phyloP scores from a whole-genome alignment of 2,888 invertebrate species.

The Agonopterix alstromeriana region DNA sequence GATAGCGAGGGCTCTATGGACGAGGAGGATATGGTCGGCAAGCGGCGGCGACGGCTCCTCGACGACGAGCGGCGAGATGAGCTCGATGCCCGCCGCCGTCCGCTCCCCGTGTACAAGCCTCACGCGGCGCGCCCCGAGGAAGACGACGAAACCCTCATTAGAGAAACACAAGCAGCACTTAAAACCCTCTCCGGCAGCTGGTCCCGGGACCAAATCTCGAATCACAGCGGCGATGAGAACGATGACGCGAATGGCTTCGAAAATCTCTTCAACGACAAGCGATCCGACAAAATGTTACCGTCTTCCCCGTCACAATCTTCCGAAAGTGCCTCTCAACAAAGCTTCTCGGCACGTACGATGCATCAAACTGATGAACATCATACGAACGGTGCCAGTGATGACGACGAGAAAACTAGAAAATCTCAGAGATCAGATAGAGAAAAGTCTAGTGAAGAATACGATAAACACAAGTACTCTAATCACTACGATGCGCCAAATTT shows the following conservation, averaged over 20 bases:
- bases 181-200: constrained; percentile 92
- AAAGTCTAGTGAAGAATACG: constrained; percentile 51
- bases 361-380: constrained; percentile 37
- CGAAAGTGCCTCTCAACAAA: constrained; percentile 79
- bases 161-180: constrained; percentile 92
- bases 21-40: constrained; percentile 55
- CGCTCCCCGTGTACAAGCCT: constrained; percentile 46
- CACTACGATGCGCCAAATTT: constrained; percentile 85
- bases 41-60: constrained; percentile 64
- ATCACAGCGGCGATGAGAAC: constrained; percentile 81
- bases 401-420: constrained; percentile 32
- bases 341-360: constrained; percentile 69
- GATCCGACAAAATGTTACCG: constrained; percentile 80
- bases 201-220: constrained; percentile 81
- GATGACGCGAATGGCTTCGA: constrained; percentile 90
- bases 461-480: constrained; percentile 68
- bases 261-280: constrained; percentile 89
- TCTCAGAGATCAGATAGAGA: constrained; percentile 42
- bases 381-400: constrained; percentile 36
- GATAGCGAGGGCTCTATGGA: constrained; percentile 60
- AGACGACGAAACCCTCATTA: constrained; percentile 89
- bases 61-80: constrained; percentile 61
- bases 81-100: constrained; percentile 36
- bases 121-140: constrained; percentile 62
- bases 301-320: constrained; percentile 79